Percentiles rank a stretch among this genome's conserved stretches.
These are phyloP conservation scores for Coregonus clupeaformis DNA, from an alignment of 2,113 vertebrate genomes.

Conservation along the genomic window DNA sequence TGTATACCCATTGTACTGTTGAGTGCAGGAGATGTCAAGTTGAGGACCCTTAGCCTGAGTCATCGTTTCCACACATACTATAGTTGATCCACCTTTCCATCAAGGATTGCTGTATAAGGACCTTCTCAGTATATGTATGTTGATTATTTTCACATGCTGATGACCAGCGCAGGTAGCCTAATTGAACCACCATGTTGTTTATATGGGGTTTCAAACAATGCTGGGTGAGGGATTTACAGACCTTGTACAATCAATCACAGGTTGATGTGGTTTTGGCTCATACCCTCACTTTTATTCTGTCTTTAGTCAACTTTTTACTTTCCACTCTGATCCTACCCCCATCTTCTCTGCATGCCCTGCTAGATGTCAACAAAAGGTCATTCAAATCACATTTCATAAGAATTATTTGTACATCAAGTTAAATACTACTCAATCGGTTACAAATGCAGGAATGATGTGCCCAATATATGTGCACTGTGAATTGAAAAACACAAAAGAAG, in stretches of 20 bases:
- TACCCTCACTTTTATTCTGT: not conserved
- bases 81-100: slow-evolving; percentile 17
- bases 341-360: not conserved
- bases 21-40: not conserved
- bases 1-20: too few relatives aligned
- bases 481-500: slow-evolving; percentile 29
- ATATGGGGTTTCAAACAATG: slow-evolving; percentile 37
- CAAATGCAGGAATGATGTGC: too few relatives aligned
- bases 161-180: slow-evolving; percentile 29
- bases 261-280: not conserved
- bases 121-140: not conserved
- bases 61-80: slow-evolving; percentile 37
- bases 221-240: not conserved
- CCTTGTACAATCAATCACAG: slow-evolving; percentile 11
- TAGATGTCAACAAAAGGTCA: not conserved
- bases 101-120: slow-evolving; percentile 16
- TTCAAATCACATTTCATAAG: not conserved
- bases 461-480: too few relatives aligned
- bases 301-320: not conserved
- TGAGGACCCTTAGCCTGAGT: slow-evolving; percentile 35
- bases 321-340: not conserved
- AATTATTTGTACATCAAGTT: too few relatives aligned
- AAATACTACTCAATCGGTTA: too few relatives aligned
- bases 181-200: slow-evolving; percentile 48
- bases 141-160: slow-evolving; percentile 41